Conservation (phyloP, 2,113 vertebrate genomes). For the Oryzias celebensis region DNA sequence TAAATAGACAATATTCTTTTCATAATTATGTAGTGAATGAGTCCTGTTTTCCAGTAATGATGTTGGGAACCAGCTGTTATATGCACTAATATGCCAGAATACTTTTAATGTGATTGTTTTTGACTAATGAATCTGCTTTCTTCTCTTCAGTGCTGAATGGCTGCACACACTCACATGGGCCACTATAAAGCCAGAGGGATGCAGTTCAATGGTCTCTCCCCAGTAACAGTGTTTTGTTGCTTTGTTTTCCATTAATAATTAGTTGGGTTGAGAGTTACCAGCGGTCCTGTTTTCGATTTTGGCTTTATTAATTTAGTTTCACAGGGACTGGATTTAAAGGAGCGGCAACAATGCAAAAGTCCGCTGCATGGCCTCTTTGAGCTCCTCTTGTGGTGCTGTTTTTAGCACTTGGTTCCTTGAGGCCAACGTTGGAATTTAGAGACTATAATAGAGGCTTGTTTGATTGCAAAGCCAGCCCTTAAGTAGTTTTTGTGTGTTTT, state of each 20-base stretch:
- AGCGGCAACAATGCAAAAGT: background rate
- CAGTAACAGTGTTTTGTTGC: background rate
- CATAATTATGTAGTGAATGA: too few species aligned
- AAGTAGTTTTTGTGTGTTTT: too few species aligned
- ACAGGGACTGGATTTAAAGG: background rate
- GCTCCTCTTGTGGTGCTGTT: background rate
- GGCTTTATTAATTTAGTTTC: background rate
- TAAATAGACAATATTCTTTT: background rate
- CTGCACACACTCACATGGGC: constrained; percentile 1
- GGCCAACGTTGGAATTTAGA: too few species aligned
- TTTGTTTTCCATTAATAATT: background rate
- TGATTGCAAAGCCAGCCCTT: too few species aligned
- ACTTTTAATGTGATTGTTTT: background rate
- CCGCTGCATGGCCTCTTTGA: background rate
- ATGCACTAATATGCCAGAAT: background rate
- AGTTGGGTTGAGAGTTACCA: background rate
- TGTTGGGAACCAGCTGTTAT: background rate
- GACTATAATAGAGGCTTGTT: too few species aligned
- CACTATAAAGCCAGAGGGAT: background rate
- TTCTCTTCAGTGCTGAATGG: background rate
- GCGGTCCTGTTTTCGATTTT: background rate
- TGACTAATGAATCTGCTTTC: constrained; percentile 2
- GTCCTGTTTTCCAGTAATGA: background rate
- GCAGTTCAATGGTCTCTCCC: background rate
- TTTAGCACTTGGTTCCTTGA: background rate